Evolutionary conservation across 1,140 invertebrate genomes (phyloP), one percentile per base, ranked within the genome.

Genomic region (Phenacoccus solenopsis): DNA sequence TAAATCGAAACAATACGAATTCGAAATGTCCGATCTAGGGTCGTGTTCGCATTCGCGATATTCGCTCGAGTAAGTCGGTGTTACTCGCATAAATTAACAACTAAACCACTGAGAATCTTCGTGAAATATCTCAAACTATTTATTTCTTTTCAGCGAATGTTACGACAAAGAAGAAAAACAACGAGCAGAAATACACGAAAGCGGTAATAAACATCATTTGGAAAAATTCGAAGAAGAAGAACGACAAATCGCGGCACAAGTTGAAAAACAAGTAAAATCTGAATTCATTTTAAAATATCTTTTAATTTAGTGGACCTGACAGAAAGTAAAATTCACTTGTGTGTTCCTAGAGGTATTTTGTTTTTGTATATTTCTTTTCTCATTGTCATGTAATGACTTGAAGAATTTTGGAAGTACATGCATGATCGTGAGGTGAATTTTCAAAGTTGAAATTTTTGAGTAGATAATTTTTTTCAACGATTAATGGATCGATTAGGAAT

Each of bases 151-250:
- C 20, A 49, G 38, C 38, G 38, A 49, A 9, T 49, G 38, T 49
- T 49, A 49, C 16, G 38, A 49, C 16, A 49, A 9, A n/a, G 38
- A 49, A 49, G 5, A n/a, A 49, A 49, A 5, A n/a, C 5, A 49
- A 49, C 12, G 20, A 3, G 38, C 13, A 5, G 38, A 49, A 49
- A 49, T 49, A 2, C 13, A 16, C 38, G 5, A 49, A 16, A 49
- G 74, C 12, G 73, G 74, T 49, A 74, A 74, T 16, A 71, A 70
- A 28, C 67, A 70, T 56, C 74, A 76, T 12, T 73, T 75, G 13
- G 78, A 80, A 72, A 79, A 78, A 73, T 83, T 83, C 74, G 81
- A 83, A 73, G 75, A 78, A 32, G 80, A 82, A 49, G 82, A 82
- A 70, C 76, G 78, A 71, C 73, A 77, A 72, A 80, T 82, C 73